Evolutionary conservation across 2,113 vertebrate species (phyloP).

Genomic region (Cyphomyrus discorhynchus): DNA sequence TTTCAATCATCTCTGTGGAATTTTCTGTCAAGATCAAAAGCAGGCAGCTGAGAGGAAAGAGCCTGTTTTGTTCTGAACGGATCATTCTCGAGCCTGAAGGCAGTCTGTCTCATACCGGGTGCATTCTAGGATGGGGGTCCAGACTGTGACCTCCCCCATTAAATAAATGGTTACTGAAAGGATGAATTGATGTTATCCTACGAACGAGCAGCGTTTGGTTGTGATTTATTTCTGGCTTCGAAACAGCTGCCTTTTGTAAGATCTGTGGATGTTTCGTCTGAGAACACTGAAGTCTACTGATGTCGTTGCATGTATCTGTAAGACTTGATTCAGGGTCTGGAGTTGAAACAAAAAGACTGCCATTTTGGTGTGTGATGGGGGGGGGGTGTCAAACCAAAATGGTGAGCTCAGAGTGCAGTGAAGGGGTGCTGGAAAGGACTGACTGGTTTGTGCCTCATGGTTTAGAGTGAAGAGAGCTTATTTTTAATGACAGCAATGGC

Average conservation of each 20-base stretch:
- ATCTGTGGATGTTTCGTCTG: background rate
- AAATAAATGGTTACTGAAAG: background rate
- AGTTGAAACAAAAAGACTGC: background rate
- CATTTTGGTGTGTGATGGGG: background rate
- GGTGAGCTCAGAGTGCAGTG: background rate
- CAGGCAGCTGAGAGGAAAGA: constrained; percentile 1
- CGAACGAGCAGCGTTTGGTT: background rate
- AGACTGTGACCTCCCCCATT: background rate
- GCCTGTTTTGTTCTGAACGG: background rate
- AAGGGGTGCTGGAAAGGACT: background rate
- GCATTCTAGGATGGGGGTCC: background rate
- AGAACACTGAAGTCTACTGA: background rate
- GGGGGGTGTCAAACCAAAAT: background rate
- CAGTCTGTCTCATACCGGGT: background rate
- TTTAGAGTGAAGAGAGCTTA: background rate
- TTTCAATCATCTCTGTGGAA: constrained; percentile 21
- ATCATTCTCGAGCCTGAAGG: background rate
- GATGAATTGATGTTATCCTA: background rate
- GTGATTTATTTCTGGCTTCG: background rate
- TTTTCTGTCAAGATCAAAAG: constrained; percentile 21
- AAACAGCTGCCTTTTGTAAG: background rate
- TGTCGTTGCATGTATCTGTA: background rate
- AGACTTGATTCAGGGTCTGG: background rate
- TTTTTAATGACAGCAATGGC: background rate
- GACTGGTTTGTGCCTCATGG: background rate